Evolutionary conservation across 2,797 vertebrate species (phyloP), one percentile per base, ranked within the genome.

Genomic region (Psittacula derbiana): DNA sequence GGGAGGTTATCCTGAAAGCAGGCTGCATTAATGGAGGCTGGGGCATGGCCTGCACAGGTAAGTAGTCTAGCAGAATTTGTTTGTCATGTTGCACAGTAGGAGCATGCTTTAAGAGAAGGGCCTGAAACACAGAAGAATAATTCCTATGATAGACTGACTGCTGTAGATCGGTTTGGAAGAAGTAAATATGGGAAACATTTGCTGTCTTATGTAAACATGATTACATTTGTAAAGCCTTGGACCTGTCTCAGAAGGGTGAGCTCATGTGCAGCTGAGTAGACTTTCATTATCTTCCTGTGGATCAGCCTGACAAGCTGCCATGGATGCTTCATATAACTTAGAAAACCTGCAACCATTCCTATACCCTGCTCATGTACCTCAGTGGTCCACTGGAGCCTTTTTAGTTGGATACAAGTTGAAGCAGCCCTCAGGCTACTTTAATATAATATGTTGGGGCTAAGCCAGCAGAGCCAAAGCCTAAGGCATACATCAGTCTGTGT

Each of bases 241-340:
- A 80, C 50, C 31, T 53, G n/a, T 67, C 44, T 95, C 53, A 40
- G 60, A 64, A 90, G 86, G 47, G 61, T 92, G 80, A 95, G 71
- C 67, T 96, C 67, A 90, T 74, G 41, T 76, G 65, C 80, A 92
- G 94, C 90, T 96, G 71, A 90, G 61, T 7, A 82, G 93, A 78
- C 74, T 80, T 92, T 1, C 40, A 27, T 92, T 88, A 95, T 86
- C 88, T 94, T 71, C 30, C 60, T 47, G 8, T 10, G 21, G 73
- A 86, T 93, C 85, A 88, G 87, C n/a, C 60, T 90, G 64, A 88
- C 40, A 44, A 73, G 67, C 67, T 94, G 71, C 71, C 78, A 70
- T 46, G 67, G 83, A 53, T 71, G 47, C 12, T 90, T 87, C 86
- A 85, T 67, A 69, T 80, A 88, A 30, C 44, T 49, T 44, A 76